phyloP scores from a whole-genome alignment of 2,888 invertebrate genomes.

The Diloba caeruleocephala region DNA sequence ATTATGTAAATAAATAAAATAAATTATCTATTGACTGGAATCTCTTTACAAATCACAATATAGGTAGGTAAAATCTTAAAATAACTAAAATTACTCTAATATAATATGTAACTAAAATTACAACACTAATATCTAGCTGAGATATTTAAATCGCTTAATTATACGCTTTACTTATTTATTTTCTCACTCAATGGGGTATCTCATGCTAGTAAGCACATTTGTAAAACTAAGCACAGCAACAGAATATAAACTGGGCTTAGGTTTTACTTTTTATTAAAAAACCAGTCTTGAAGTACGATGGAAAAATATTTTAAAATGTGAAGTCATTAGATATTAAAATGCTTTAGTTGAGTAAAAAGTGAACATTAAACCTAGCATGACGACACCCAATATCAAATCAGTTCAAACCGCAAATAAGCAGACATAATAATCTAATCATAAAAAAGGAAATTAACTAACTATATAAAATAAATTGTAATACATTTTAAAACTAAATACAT shows the following conservation, averaged over 20 bases:
- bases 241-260: conserved; percentile 16
- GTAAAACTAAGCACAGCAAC: conserved; percentile 3
- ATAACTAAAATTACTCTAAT: conserved; percentile 37
- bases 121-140: conserved; percentile 18
- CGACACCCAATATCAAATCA: conserved; percentile 37
- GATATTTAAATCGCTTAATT: conserved; percentile 26
- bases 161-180: conserved; percentile 20
- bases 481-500: conserved; percentile 48
- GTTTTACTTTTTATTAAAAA: conserved; percentile 1
- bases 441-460: conserved; percentile 23
- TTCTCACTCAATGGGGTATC: conserved; percentile 45
- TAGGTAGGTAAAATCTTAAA: conserved; percentile 26
- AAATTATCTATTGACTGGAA: conserved; percentile 60
- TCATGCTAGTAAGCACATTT: conserved; percentile 30
- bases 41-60: conserved; percentile 65
- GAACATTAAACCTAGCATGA: conserved; percentile 30
- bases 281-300: conserved; percentile 9
- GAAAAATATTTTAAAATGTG: not conserved
- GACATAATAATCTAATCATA: conserved; percentile 17
- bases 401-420: conserved; percentile 13
- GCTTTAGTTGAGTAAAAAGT: too few relatives aligned
- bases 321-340: not conserved
- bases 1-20: conserved; percentile 58
- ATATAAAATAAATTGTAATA: conserved; percentile 38
- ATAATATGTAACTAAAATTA: conserved; percentile 29